Percentiles rank a stretch among this genome's conserved stretches.
Evolutionary conservation across 2,888 invertebrate species (phyloP).

Genomic region (Andrena dorsata): DNA sequence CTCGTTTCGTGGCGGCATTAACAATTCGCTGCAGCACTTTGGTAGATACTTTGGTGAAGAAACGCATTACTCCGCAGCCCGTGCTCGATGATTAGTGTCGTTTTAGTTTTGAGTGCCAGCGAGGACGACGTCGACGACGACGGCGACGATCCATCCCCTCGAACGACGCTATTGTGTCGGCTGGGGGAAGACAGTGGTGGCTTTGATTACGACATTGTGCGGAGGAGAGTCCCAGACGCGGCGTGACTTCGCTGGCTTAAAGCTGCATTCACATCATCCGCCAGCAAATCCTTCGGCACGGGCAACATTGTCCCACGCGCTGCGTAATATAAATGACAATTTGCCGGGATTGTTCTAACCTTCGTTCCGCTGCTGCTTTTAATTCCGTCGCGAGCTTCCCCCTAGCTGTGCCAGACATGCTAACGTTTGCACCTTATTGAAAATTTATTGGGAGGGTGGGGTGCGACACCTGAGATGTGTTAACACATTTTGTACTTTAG

Average conservation of each 20-base stretch:
- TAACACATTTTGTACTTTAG: not conserved
- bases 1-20: slow-evolving; percentile 46
- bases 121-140: slow-evolving; percentile 53
- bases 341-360: slow-evolving; percentile 48
- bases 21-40: slow-evolving; percentile 53
- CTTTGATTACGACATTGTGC: slow-evolving; percentile 84
- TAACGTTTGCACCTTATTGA: slow-evolving; percentile 22
- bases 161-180: slow-evolving; percentile 80
- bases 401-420: not conserved
- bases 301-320: slow-evolving; percentile 35
- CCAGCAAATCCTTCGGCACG: slow-evolving; percentile 53
- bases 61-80: slow-evolving; percentile 56
- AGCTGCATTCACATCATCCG: slow-evolving; percentile 72
- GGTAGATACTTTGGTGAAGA: slow-evolving; percentile 47
- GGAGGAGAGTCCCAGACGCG: slow-evolving; percentile 73
- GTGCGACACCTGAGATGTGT: not conserved
- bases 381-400: slow-evolving; percentile 10
- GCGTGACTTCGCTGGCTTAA: slow-evolving; percentile 75
- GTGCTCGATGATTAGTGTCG: slow-evolving; percentile 70
- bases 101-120: slow-evolving; percentile 70
- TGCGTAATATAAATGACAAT: slow-evolving; percentile 53
- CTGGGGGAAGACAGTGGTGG: slow-evolving; percentile 76
- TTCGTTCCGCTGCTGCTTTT: slow-evolving; percentile 42
- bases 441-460: slow-evolving; percentile 32
- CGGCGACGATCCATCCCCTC: slow-evolving; percentile 70